These are phyloP conservation scores for Marronus borbonicus DNA, from an alignment of 2,888 invertebrate species.

Conservation along the genomic window DNA sequence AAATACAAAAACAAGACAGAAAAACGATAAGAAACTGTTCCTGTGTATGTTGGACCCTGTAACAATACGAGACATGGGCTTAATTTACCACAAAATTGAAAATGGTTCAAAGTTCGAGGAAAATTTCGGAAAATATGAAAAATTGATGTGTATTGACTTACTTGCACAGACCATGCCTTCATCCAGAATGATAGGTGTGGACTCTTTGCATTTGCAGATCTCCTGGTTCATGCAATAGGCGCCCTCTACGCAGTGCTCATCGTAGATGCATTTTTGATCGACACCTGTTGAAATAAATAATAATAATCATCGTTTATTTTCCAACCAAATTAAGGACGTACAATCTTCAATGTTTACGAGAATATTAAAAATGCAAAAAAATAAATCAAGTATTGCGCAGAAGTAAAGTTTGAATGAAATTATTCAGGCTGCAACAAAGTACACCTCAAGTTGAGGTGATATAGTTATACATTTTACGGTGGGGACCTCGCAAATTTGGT, in stretches of 20 bases:
- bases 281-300: conserved; percentile 60
- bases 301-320: too few relatives aligned
- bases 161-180: conserved; percentile 64
- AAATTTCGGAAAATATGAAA: too few relatives aligned
- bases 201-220: conserved; percentile 66
- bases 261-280: conserved; percentile 67
- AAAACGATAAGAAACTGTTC: neutral
- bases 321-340: too few relatives aligned
- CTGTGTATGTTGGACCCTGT: conserved; percentile 8
- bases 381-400: too few relatives aligned
- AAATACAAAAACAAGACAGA: neutral
- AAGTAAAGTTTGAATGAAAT: too few relatives aligned
- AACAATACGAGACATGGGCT: neutral
- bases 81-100: too few relatives aligned
- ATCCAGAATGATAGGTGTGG: conserved; percentile 60
- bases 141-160: conserved; percentile 51
- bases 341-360: too few relatives aligned
- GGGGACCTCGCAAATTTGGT: too few relatives aligned
- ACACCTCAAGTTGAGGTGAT: too few relatives aligned
- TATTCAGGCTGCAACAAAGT: too few relatives aligned
- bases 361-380: too few relatives aligned
- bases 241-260: conserved; percentile 68
- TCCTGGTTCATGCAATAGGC: conserved; percentile 67
- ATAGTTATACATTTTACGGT: too few relatives aligned
- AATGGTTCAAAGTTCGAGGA: neutral